Evolutionary conservation across 2,888 invertebrate genomes (phyloP).

Genomic region (Macrophya annulata): DNA sequence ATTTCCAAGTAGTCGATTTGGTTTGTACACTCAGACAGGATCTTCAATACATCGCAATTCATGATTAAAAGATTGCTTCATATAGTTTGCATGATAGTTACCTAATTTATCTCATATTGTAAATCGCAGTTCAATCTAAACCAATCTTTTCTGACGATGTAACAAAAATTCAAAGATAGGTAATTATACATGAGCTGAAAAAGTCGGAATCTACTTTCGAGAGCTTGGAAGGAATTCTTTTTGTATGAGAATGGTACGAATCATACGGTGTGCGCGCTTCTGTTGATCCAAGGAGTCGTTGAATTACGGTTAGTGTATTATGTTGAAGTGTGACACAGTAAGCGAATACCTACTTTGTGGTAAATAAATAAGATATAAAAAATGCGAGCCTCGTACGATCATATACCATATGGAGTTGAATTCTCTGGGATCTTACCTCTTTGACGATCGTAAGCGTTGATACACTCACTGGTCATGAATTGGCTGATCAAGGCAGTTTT

Average conservation of each 20-base stretch:
- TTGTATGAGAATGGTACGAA: neutral
- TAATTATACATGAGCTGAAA: neutral
- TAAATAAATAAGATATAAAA: neutral
- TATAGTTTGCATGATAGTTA: too few relatives aligned
- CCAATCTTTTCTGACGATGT: neutral
- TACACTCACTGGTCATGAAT: constrained; percentile 96
- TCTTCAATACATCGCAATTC: neutral
- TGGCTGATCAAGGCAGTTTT: constrained; percentile 83
- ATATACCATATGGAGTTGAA: neutral
- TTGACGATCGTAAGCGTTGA: constrained; percentile 95
- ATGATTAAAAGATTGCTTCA: neutral
- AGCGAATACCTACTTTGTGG: neutral
- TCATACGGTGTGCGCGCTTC: neutral
- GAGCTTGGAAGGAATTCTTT: neutral
- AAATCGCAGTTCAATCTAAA: neutral
- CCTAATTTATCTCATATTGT: neutral
- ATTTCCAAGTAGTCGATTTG: neutral
- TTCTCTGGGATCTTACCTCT: constrained; percentile 82
- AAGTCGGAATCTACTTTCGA: neutral
- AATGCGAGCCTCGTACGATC: constrained; percentile 3
- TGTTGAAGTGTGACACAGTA: neutral
- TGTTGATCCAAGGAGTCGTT: neutral
- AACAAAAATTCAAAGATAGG: neutral
- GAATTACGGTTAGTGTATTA: neutral
- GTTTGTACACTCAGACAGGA: neutral